Percentiles rank a stretch among this genome's conserved stretches.
These are phyloP conservation scores for Cassiopea xamachana DNA, from an alignment of 30 jellyfish, hydroid and myxozoan species.

Conservation along the genomic window DNA sequence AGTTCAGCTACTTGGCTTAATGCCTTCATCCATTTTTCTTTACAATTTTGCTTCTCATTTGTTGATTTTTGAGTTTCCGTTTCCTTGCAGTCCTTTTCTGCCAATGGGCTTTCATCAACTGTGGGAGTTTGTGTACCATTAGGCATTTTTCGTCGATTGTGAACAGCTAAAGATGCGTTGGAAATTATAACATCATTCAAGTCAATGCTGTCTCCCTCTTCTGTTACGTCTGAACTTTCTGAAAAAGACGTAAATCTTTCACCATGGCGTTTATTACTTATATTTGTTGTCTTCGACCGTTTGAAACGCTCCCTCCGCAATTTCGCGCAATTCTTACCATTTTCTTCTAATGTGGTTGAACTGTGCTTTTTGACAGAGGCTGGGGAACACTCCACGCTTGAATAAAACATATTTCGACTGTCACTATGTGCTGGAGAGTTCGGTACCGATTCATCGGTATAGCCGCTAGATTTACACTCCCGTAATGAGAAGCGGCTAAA, in stretches of 20 bases:
- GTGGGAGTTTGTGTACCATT: not conserved
- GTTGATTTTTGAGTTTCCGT: not conserved
- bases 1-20: constrained; percentile 18
- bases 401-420: not conserved
- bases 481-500: not conserved
- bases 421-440: not conserved
- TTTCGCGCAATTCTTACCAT: constrained; percentile 9
- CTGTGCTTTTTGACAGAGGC: not conserved
- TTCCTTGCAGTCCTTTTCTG: not conserved
- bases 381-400: constrained; percentile 21
- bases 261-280: constrained; percentile 6
- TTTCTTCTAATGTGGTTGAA: constrained; percentile 11
- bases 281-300: constrained; percentile 40
- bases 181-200: constrained; percentile 23
- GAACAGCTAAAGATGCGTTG: constrained; percentile 36
- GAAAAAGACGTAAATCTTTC: constrained; percentile 20
- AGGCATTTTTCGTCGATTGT: constrained; percentile 27
- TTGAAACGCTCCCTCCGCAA: constrained; percentile 35
- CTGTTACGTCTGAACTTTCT: constrained; percentile 45
- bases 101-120: not conserved
- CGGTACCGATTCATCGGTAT: constrained; percentile 11
- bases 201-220: constrained; percentile 34
- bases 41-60: not conserved
- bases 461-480: constrained; percentile 2
- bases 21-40: not conserved